Evolutionary conservation across 2,797 vertebrate species (phyloP).

Genomic region (Lithobates pipiens): DNA sequence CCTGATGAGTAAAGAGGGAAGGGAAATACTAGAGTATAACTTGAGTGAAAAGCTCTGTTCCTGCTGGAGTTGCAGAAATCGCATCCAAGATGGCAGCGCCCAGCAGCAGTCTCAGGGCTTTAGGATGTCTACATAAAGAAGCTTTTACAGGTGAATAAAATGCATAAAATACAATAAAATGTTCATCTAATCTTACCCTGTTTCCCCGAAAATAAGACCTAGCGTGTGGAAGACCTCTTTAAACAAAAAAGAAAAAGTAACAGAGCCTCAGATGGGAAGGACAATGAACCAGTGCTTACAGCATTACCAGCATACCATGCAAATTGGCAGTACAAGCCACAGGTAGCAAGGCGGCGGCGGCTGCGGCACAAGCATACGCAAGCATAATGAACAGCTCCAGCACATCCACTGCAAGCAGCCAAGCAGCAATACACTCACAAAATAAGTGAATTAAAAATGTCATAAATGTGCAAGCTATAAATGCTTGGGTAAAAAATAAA

Average conservation of each 20-base stretch:
- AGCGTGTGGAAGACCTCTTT: not conserved
- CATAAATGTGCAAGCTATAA: not conserved
- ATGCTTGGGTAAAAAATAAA: conserved; percentile 44
- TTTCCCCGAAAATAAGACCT: too few species aligned
- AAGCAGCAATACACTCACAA: conserved; percentile 22
- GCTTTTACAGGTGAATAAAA: too few species aligned
- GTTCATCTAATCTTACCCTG: too few species aligned
- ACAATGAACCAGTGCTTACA: not conserved
- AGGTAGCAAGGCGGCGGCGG: not conserved
- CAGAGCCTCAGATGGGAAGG: not conserved
- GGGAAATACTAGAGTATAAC: too few species aligned
- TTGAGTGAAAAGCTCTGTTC: too few species aligned
- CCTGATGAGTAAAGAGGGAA: too few species aligned
- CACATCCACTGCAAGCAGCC: not conserved
- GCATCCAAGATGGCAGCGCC: too few species aligned
- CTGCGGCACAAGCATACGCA: not conserved
- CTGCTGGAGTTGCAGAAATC: too few species aligned
- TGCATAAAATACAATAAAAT: too few species aligned
- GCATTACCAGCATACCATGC: not conserved
- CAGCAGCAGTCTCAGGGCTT: too few species aligned
- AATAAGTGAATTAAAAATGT: not conserved
- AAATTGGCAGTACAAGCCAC: conserved; percentile 3
- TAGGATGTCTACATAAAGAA: too few species aligned
- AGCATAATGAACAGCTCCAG: not conserved
- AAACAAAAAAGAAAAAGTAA: too few species aligned